A percentile compares a stretch with the other conserved stretches of the same genome.
Conservation (phyloP, 2,113 vertebrate genomes). For the Pionites leucogaster region DNA sequence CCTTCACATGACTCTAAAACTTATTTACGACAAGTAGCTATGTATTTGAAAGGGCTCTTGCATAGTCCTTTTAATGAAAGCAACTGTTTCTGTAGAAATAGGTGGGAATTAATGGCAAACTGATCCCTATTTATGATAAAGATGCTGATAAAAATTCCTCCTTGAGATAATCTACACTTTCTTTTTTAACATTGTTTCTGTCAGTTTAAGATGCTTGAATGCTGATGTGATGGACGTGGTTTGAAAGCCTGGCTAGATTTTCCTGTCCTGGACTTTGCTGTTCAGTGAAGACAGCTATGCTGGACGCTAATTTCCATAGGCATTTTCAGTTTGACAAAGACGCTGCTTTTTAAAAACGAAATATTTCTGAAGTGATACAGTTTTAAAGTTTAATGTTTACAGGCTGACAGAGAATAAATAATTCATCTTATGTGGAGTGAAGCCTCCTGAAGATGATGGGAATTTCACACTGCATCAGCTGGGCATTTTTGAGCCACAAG, state of each 20-base stretch:
- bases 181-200: constrained; percentile 47
- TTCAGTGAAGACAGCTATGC: background rate
- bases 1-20: background rate
- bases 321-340: constrained; percentile 28
- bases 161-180: constrained; percentile 34
- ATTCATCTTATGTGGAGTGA: background rate
- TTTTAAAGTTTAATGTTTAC: background rate
- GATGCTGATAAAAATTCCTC: constrained; percentile 35
- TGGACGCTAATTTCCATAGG: constrained; percentile 21
- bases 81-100: background rate
- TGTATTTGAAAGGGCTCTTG: background rate
- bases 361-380: background rate
- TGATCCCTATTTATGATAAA: constrained; percentile 41
- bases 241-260: constrained; percentile 33
- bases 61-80: background rate
- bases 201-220: constrained; percentile 32
- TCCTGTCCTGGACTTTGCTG: background rate
- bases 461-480: background rate
- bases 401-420: background rate
- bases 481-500: background rate
- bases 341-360: constrained; percentile 13
- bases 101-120: constrained; percentile 23
- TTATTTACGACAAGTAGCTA: background rate
- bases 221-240: background rate
- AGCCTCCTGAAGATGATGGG: background rate